phyloP scores from a whole-genome alignment of 2,888 invertebrate species.

The Osmoderma eremita region DNA sequence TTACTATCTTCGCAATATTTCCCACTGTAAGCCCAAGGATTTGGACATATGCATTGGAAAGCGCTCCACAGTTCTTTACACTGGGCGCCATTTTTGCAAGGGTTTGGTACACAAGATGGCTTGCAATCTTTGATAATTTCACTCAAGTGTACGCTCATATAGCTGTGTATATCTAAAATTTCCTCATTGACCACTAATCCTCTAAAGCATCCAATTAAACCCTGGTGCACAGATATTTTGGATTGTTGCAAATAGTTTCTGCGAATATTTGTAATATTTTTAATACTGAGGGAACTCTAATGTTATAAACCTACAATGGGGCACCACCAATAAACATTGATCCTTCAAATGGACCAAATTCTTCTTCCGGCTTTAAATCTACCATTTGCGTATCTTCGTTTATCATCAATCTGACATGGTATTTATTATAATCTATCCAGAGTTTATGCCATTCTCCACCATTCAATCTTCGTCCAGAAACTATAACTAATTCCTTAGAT shows the following conservation, averaged over 20 bases:
- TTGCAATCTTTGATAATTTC: conserved; percentile 94
- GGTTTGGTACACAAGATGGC: conserved; percentile 93
- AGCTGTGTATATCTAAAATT: conserved; percentile 89
- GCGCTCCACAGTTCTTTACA: conserved; percentile 94
- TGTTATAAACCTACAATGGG: conserved; percentile 76
- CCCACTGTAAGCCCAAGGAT: conserved; percentile 93
- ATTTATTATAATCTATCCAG: conserved; percentile 94
- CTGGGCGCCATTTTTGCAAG: conserved; percentile 89
- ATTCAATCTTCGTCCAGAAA: conserved; percentile 83
- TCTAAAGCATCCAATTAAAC: conserved; percentile 92
- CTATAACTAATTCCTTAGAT: conserved; percentile 83
- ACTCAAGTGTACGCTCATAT: conserved; percentile 90
- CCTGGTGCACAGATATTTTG: conserved; percentile 85
- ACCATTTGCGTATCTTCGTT: conserved; percentile 91
- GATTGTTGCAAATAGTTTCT: conserved; percentile 68
- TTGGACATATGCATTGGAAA: conserved; percentile 91
- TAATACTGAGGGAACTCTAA: conserved; percentile 16
- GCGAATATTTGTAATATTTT: conserved; percentile 42
- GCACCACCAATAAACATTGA: conserved; percentile 95
- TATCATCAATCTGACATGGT: conserved; percentile 92
- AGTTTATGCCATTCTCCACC: conserved; percentile 97
- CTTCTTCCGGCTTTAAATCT: conserved; percentile 83
- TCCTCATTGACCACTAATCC: conserved; percentile 92
- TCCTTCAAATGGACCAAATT: conserved; percentile 92
- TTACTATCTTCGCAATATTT: conserved; percentile 90